These are phyloP conservation scores for Pristiophorus japonicus DNA, from an alignment of 2,113 vertebrate genomes.

Conservation along the genomic window DNA sequence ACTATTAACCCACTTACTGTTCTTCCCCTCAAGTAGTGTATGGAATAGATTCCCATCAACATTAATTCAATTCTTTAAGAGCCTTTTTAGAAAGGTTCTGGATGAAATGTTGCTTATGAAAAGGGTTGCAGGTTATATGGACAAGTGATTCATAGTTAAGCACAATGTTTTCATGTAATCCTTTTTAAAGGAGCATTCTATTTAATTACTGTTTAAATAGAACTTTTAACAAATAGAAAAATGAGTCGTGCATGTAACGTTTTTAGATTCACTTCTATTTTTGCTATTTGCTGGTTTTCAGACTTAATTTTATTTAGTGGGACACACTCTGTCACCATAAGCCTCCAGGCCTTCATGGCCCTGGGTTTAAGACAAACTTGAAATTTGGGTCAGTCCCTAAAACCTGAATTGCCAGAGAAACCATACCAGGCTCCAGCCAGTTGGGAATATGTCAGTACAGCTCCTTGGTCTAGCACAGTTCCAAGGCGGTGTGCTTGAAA, in stretches of 20 bases:
- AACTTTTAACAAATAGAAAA: background rate
- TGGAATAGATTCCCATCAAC: background rate
- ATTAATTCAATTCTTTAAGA: background rate
- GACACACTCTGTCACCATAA: background rate
- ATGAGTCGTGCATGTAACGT: background rate
- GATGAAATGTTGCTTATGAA: background rate
- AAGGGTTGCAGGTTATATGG: background rate
- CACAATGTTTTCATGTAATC: background rate
- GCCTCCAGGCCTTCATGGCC: background rate
- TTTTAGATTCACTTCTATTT: background rate
- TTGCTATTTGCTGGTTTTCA: background rate
- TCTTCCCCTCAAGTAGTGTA: background rate
- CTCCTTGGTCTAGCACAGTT: background rate
- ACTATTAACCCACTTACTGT: background rate
- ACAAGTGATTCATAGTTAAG: background rate
- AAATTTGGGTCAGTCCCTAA: background rate
- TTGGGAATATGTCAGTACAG: background rate
- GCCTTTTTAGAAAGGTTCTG: background rate
- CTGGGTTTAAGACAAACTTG: background rate
- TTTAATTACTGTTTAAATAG: background rate
- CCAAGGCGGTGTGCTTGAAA: background rate
- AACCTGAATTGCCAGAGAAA: background rate
- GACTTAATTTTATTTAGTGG: background rate
- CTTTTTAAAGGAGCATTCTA: background rate
- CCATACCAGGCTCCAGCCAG: background rate